Conservation (phyloP, 2,797 vertebrate genomes). For the Heteromormyrus szaboi region DNA sequence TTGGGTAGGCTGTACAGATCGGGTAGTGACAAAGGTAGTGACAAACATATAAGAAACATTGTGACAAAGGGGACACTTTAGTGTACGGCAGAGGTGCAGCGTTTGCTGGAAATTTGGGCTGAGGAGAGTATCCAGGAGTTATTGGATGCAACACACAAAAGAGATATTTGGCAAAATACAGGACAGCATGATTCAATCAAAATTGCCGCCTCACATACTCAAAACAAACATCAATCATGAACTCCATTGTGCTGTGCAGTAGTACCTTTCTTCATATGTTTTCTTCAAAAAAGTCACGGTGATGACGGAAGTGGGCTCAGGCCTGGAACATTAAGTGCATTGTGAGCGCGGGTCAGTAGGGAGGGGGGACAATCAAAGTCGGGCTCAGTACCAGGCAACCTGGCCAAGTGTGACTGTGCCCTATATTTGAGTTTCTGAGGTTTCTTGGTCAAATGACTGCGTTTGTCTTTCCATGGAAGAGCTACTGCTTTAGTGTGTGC, state of each 20-base stretch:
- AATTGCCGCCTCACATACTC: background rate
- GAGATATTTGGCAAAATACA: background rate
- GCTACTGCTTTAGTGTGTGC: background rate
- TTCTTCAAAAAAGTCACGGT: background rate
- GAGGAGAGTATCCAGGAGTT: background rate
- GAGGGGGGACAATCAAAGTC: background rate
- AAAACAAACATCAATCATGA: background rate
- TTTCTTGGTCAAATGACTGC: background rate
- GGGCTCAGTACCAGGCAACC: background rate
- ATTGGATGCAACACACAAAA: background rate
- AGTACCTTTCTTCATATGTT: background rate
- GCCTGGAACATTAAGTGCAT: background rate
- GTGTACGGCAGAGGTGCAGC: background rate
- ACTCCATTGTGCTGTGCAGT: background rate
- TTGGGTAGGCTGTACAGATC: background rate
- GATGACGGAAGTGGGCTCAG: background rate
- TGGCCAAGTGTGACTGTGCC: background rate
- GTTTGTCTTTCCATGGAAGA: background rate
- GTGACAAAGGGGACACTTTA: background rate
- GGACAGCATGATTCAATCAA: background rate
- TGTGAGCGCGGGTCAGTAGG: background rate
- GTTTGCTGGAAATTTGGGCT: background rate
- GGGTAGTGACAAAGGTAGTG: background rate
- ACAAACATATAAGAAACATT: background rate
- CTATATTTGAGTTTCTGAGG: background rate